Conservation (phyloP, 2,888 invertebrate genomes). For the Diarsia dahlii region DNA sequence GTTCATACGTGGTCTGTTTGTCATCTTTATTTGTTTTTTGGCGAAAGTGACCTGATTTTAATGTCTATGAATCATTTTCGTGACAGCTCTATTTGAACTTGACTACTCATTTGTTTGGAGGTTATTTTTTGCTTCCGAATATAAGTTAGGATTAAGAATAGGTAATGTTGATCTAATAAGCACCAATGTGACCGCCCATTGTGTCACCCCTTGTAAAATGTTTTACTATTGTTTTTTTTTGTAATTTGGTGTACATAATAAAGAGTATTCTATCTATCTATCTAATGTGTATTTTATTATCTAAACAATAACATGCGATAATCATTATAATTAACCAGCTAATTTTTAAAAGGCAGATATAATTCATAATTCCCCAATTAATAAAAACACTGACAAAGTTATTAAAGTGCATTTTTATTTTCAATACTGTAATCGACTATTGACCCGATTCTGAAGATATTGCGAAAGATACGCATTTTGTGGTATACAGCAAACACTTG, state of each 20-base stretch:
- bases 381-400: slow-evolving; percentile 12
- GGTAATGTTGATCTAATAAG: background rate
- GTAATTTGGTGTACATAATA: no score
- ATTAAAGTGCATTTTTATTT: slow-evolving; percentile 38
- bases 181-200: no score
- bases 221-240: no score
- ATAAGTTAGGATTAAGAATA: background rate
- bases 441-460: slow-evolving; percentile 62
- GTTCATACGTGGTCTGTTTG: slow-evolving; percentile 25
- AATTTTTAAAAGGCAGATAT: no score
- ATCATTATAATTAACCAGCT: background rate
- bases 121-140: slow-evolving; percentile 1
- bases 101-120: background rate
- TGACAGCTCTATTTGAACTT: background rate
- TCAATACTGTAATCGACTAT: slow-evolving; percentile 41
- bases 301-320: background rate
- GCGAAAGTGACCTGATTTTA: slow-evolving; percentile 24
- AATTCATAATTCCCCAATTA: background rate
- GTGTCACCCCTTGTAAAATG: no score
- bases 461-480: slow-evolving; percentile 45
- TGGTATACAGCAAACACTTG: slow-evolving; percentile 28
- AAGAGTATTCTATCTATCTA: no score
- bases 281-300: background rate
- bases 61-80: slow-evolving; percentile 1
- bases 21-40: slow-evolving; percentile 5